These are phyloP conservation scores for Carposina sasakii DNA, from an alignment of 1,140 invertebrate species.

Conservation along the genomic window DNA sequence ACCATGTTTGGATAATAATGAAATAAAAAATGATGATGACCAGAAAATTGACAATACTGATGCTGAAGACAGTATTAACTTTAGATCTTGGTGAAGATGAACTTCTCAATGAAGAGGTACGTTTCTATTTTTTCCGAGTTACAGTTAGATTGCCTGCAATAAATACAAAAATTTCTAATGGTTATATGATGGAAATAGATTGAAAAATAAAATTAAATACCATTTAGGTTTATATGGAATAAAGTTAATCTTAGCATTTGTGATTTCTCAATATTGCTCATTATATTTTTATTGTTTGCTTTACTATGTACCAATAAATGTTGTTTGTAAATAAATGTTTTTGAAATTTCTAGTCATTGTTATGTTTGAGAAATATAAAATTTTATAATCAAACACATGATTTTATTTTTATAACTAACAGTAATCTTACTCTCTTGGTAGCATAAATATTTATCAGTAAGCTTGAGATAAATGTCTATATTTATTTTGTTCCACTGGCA, in stretches of 20 bases:
- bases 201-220: constrained; percentile 24
- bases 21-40: constrained; percentile 49
- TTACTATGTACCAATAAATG: background rate
- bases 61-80: constrained; percentile 86
- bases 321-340: background rate
- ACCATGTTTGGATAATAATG: constrained; percentile 50
- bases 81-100: constrained; percentile 87
- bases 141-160: constrained; percentile 43
- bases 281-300: background rate
- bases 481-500: constrained; percentile 18
- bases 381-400: constrained; percentile 8
- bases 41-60: constrained; percentile 71
- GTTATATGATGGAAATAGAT: constrained; percentile 58
- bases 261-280: background rate
- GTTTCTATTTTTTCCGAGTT: constrained; percentile 66
- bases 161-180: constrained; percentile 42
- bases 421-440: no score
- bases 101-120: constrained; percentile 83
- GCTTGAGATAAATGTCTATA: no score
- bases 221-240: no score
- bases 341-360: no score
- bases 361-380: no score
- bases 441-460: no score
- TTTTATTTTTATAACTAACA: no score
- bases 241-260: no score